These are phyloP conservation scores for Adelognathus sp. DNA, from an alignment of 2,888 invertebrate genomes.

Conservation along the genomic window DNA sequence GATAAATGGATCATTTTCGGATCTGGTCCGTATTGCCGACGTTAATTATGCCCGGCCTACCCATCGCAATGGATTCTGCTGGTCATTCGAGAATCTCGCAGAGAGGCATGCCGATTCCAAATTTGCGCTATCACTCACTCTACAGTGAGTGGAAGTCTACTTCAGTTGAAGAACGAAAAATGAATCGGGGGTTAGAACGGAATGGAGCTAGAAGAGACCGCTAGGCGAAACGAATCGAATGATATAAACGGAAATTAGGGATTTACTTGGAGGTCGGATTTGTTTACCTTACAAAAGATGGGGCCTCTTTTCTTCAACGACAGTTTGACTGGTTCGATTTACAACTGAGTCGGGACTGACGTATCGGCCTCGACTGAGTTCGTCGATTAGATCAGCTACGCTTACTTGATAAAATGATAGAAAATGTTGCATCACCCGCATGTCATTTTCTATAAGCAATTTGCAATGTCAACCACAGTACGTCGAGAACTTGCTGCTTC, in stretches of 20 bases:
- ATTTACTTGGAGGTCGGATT: not conserved
- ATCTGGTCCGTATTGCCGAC: not conserved
- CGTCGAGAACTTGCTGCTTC: slow-evolving; percentile 1
- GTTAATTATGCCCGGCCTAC: not conserved
- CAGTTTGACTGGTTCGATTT: too few species aligned
- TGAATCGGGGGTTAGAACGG: slow-evolving; percentile 49
- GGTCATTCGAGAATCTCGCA: not conserved
- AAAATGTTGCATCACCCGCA: not conserved
- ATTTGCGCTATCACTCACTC: slow-evolving; percentile 2
- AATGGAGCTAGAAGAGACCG: slow-evolving; percentile 49
- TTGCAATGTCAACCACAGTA: slow-evolving; percentile 39
- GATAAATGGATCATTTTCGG: not conserved
- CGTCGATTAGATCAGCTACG: not conserved
- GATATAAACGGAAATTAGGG: not conserved
- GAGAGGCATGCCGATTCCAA: not conserved
- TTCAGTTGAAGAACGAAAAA: slow-evolving; percentile 35
- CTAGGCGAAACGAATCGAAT: slow-evolving; percentile 20
- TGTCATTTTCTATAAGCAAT: not conserved
- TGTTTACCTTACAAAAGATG: not conserved
- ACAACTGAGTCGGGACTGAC: too few species aligned
- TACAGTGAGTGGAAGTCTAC: slow-evolving; percentile 8
- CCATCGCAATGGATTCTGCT: not conserved
- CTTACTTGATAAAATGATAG: not conserved
- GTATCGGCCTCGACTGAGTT: too few species aligned
- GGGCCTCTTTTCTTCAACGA: too few species aligned